Conservation (phyloP, 2,888 invertebrate genomes). For the Poecilobothrus nobilitatus region DNA sequence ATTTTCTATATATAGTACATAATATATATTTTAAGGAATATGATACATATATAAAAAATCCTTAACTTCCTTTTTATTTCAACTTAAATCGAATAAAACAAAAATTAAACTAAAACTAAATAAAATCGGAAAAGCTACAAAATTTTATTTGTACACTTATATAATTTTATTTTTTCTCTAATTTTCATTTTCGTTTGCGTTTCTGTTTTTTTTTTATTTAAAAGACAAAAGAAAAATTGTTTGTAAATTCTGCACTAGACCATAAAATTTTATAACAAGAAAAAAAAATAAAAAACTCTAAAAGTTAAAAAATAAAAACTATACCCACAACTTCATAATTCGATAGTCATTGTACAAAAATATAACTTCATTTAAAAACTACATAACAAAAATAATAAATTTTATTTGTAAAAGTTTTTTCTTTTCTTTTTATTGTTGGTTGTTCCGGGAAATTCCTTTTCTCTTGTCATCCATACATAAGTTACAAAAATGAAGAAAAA, state of each 20-base stretch:
- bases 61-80: not conserved
- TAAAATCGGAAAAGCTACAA: not conserved
- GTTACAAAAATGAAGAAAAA: too few species aligned
- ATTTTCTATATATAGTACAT: too few species aligned
- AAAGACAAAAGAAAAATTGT: not conserved
- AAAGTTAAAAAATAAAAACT: not conserved
- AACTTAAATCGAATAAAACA: not conserved
- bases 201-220: too few species aligned
- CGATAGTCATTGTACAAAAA: not conserved
- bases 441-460: too few species aligned
- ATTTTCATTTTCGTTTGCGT: too few species aligned
- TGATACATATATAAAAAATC: not conserved
- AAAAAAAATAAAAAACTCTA: too few species aligned
- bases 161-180: not conserved
- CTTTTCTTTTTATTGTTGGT: too few species aligned
- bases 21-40: not conserved
- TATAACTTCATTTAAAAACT: conserved; percentile 2
- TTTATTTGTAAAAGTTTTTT: too few species aligned
- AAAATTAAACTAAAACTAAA: not conserved
- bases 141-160: not conserved
- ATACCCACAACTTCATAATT: not conserved
- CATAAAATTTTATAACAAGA: not conserved
- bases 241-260: conserved; percentile 4
- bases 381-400: not conserved
- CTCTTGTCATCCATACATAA: too few species aligned